Conservation (phyloP, 2,888 invertebrate species). For the Gastracanthus pulcherrimus region DNA sequence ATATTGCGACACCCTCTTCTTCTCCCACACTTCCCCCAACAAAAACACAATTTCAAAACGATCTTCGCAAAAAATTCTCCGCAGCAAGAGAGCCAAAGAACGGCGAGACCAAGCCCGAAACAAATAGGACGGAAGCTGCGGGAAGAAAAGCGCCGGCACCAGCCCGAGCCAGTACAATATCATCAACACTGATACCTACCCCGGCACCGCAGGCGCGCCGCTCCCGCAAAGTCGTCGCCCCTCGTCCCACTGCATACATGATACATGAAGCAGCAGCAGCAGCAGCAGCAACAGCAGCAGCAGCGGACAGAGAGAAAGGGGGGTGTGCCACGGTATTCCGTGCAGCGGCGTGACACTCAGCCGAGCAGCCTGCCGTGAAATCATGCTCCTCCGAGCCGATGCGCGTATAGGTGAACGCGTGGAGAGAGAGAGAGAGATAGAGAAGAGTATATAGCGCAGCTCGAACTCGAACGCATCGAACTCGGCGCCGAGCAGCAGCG, state of each 20-base stretch:
- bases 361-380: slow-evolving; percentile 74
- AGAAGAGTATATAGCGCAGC: not conserved
- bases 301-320: not conserved
- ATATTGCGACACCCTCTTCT: no score
- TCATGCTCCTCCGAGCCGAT: slow-evolving; percentile 65
- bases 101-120: not conserved
- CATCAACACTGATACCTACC: no score
- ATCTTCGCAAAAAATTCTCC: no score
- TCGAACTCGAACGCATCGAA: slow-evolving; percentile 42
- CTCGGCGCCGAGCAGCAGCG: slow-evolving; percentile 6
- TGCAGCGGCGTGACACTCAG: slow-evolving; percentile 71
- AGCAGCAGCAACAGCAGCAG: not conserved
- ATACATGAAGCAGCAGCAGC: slow-evolving; percentile 66
- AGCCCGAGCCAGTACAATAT: not conserved
- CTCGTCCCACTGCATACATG: slow-evolving; percentile 68
- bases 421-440: slow-evolving; percentile 1
- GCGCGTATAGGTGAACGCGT: no score
- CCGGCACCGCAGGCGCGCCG: not conserved
- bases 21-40: not conserved
- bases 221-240: slow-evolving; percentile 53
- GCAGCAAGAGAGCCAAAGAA: no score
- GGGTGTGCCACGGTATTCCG: slow-evolving; percentile 64
- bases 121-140: not conserved
- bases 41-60: not conserved
- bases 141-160: not conserved